phyloP scores from a whole-genome alignment of 1,140 invertebrate genomes.

The Trichonephila clavipes region DNA sequence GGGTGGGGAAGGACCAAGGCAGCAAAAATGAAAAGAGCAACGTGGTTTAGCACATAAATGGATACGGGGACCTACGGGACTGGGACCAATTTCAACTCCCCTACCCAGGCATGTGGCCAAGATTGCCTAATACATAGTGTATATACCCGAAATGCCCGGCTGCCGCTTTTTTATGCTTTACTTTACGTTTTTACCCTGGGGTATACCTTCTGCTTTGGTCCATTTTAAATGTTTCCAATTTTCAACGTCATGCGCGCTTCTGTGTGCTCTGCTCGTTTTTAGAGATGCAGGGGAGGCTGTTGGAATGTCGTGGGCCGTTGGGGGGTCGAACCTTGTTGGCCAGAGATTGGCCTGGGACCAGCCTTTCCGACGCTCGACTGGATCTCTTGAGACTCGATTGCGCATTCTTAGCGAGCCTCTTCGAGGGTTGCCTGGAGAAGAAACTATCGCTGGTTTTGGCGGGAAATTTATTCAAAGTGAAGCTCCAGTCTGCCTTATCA shows the following conservation, averaged over 20 bases:
- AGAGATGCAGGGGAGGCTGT: background rate
- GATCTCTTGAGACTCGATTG: constrained; percentile 57
- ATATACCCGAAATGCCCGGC: constrained; percentile 9
- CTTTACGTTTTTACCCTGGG: constrained; percentile 49
- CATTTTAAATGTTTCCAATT: constrained; percentile 70
- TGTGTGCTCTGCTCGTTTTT: constrained; percentile 21
- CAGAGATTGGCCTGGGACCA: constrained; percentile 66
- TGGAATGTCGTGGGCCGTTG: constrained; percentile 57
- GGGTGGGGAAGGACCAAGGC: no score
- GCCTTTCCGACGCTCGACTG: background rate
- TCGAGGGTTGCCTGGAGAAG: background rate
- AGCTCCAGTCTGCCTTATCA: no score
- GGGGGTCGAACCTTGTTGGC: constrained; percentile 53
- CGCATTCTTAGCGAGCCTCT: constrained; percentile 32
- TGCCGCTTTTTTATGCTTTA: constrained; percentile 46
- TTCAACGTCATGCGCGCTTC: constrained; percentile 27
- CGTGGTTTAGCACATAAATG: constrained; percentile 69
- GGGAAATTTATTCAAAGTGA: background rate
- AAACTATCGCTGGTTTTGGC: constrained; percentile 12
- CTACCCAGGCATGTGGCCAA: constrained; percentile 59
- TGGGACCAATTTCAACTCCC: constrained; percentile 56
- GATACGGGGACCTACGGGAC: constrained; percentile 16
- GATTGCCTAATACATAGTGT: constrained; percentile 68
- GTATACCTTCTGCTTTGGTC: constrained; percentile 48
- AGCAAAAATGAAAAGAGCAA: constrained; percentile 27